Evolutionary conservation across 2,113 vertebrate genomes (phyloP), one percentile per base, ranked within the genome.

Genomic region (Numida meleagris): DNA sequence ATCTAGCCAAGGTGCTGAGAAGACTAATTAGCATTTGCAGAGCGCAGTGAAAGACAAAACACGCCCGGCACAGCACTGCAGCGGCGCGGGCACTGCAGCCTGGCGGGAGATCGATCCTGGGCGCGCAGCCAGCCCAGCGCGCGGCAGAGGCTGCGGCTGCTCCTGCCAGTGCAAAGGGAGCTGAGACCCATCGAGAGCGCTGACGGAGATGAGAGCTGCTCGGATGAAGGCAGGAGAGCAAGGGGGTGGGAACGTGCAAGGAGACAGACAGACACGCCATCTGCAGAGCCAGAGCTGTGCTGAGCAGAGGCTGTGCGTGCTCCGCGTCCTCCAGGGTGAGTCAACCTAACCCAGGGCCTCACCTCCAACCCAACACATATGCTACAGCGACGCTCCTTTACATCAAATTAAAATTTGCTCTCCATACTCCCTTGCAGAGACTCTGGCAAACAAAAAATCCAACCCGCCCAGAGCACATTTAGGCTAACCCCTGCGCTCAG

Each of bases 1-100:
- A 94, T 91, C 89, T 61, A 33, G 12, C 36, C 7, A 70, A 90
- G 90, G 94, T 72, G 93, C 91, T 58, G 90, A 91, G 91, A 88
- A 78, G 88, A 45, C 81, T 96, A 88, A 96, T 96, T 96, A 95
- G 91, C 94, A 82, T 95, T 84, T 92, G 94, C 90, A 96, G 90
- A 93, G 83, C 2, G 0, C 77, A 40, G 18, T 1, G 0, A 58
- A 96, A 90, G 86, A 89, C 94, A 83, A 93, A 93, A 96, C 76
- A 94, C 57, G 67, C 67, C 38, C 31, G 66, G 79, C 63, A 58
- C 63, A 86, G 66, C 25, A 25, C 67, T 20, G 67, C 67, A 50
- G 62, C 62, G 11, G 40, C 17, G 16, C 24, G 3, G 51, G 40
- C 8, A 23, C 57, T 73, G 82, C 87, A 93, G 93, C 50, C 82